Conservation (phyloP, 2,113 vertebrate genomes). For the Phrynocephalus versicolor region DNA sequence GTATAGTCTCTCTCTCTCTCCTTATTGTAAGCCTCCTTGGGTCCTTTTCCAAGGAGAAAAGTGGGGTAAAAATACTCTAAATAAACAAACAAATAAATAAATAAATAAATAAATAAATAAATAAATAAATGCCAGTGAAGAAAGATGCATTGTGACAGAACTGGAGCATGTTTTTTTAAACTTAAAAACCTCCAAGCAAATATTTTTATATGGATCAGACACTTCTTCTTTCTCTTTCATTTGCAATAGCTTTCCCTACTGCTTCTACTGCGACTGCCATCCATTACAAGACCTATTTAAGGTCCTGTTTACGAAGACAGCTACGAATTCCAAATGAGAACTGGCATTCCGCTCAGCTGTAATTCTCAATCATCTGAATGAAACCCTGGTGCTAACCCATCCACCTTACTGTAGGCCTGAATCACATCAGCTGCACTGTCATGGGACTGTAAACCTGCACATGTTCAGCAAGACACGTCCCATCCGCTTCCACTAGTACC, state of each 20-base stretch:
- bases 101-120: too few species aligned
- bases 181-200: neutral
- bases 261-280: neutral
- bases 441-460: neutral
- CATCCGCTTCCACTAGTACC: neutral
- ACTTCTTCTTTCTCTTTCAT: neutral
- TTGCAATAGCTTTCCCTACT: neutral
- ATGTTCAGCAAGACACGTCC: neutral
- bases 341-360: too few species aligned
- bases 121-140: too few species aligned
- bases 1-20: too few species aligned
- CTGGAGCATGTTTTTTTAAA: neutral
- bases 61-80: too few species aligned
- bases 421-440: neutral
- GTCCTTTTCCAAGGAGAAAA: too few species aligned
- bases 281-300: neutral
- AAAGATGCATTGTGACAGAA: too few species aligned
- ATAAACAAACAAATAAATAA: too few species aligned
- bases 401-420: neutral
- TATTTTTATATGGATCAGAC: neutral
- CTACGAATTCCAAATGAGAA: neutral
- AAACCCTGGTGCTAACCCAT: neutral
- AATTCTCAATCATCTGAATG: neutral
- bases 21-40: too few species aligned
- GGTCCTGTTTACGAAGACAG: too few species aligned